Evolutionary conservation across 2,797 vertebrate genomes (phyloP).

Genomic region (Cryptoprocta ferox): DNA sequence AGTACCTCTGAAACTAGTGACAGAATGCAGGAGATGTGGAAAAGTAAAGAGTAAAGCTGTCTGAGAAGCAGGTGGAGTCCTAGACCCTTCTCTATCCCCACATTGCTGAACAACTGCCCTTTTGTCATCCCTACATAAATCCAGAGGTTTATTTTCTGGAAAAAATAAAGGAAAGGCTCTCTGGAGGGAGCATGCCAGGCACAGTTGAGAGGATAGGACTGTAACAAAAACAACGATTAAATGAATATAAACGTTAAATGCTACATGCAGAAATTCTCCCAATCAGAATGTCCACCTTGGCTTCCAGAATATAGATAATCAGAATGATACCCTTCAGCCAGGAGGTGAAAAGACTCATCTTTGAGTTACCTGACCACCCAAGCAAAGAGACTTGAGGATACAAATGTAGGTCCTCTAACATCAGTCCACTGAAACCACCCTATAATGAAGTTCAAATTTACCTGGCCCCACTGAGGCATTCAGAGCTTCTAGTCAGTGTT

Average conservation of each 20-base stretch:
- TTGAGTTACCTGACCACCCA: not conserved
- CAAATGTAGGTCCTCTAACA: not conserved
- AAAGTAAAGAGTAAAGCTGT: constrained; percentile 35
- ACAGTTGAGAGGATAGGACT: not conserved
- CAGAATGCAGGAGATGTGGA: not conserved
- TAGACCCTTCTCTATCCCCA: not conserved
- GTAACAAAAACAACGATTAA: constrained; percentile 3
- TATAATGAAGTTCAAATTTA: not conserved
- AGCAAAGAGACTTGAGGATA: not conserved
- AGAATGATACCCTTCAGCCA: not conserved
- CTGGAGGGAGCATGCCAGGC: not conserved
- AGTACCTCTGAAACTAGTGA: not conserved
- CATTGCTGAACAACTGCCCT: not conserved
- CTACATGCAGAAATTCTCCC: not conserved
- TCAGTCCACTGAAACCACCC: not conserved
- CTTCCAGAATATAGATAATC: not conserved
- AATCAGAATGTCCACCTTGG: not conserved
- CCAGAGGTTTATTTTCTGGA: not conserved
- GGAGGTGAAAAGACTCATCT: constrained; percentile 20
- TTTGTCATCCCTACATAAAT: not conserved
- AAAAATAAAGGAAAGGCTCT: constrained; percentile 47
- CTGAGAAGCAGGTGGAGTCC: not conserved
- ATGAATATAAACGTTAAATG: constrained; percentile 30
- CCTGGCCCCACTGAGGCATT: not conserved
- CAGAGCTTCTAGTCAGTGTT: not conserved